Evolutionary conservation across 2,888 invertebrate genomes (phyloP).

Genomic region (Aphelenchoides bicaudatus): DNA sequence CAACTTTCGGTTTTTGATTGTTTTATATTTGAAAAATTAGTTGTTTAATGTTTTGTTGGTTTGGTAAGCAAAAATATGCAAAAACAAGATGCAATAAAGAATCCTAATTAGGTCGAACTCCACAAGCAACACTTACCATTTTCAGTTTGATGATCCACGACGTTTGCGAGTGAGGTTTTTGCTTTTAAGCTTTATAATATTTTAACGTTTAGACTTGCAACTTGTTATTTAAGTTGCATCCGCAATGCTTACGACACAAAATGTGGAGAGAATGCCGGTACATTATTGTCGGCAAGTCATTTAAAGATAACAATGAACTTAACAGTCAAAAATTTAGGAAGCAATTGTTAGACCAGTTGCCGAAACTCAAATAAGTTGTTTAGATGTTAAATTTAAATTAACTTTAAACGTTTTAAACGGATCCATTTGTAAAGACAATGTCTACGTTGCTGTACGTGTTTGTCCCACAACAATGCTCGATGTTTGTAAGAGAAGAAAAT

Average conservation of each 20-base stretch:
- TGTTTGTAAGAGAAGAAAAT: conserved; percentile 10
- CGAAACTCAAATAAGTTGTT: conserved; percentile 11
- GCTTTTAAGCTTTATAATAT: neutral
- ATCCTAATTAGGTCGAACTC: too few relatives aligned
- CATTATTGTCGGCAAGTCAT: conserved; percentile 17
- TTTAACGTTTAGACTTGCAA: conserved; percentile 4
- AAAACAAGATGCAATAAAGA: too few relatives aligned
- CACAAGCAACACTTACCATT: conserved; percentile 3
- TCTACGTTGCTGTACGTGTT: conserved; percentile 14
- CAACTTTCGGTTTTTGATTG: too few relatives aligned
- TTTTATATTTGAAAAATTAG: too few relatives aligned
- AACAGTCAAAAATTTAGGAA: conserved; percentile 7
- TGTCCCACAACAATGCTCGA: conserved; percentile 13
- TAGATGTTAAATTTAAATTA: neutral
- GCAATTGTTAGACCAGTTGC: conserved; percentile 19
- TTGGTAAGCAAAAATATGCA: too few relatives aligned
- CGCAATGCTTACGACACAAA: conserved; percentile 19
- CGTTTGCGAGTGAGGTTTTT: conserved; percentile 17
- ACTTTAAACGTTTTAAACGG: neutral
- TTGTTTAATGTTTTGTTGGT: too few relatives aligned
- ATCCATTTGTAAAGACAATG: too few relatives aligned
- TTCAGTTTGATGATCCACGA: conserved; percentile 11
- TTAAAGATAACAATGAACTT: neutral
- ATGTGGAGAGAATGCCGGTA: conserved; percentile 17
- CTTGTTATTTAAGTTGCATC: conserved; percentile 16